phyloP scores from a whole-genome alignment of 2,113 vertebrate genomes.

The Spea bombifrons region DNA sequence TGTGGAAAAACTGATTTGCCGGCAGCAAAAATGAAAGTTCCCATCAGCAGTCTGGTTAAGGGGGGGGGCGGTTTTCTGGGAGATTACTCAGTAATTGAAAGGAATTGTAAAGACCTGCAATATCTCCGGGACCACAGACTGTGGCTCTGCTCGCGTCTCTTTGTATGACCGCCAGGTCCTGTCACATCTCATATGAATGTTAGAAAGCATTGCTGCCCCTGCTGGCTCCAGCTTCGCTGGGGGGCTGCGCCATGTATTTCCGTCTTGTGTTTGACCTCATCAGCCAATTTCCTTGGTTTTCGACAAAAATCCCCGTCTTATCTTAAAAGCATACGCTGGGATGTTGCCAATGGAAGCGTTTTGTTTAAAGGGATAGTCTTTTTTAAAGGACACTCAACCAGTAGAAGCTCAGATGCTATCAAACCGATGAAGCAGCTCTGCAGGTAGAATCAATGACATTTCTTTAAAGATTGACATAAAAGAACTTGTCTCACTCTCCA shows the following conservation, averaged over 20 bases:
- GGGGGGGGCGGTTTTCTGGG: background rate
- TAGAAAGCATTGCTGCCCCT: constrained; percentile 4
- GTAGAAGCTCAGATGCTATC: too few relatives aligned
- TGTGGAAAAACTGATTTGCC: constrained; percentile 25
- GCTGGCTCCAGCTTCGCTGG: constrained; percentile 26
- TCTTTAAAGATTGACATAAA: too few relatives aligned
- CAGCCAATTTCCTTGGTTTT: constrained; percentile 20
- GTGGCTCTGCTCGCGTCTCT: constrained; percentile 8
- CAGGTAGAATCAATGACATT: too few relatives aligned
- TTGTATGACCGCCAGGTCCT: constrained; percentile 21
- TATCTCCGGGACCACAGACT: constrained; percentile 10
- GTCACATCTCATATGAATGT: constrained; percentile 25
- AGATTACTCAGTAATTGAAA: constrained; percentile 17
- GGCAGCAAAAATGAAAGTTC: constrained; percentile 1
- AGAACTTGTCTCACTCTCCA: too few relatives aligned
- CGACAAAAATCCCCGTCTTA: background rate
- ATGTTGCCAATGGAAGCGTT: background rate
- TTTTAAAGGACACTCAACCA: too few relatives aligned
- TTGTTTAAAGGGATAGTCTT: too few relatives aligned
- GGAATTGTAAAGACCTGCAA: background rate
- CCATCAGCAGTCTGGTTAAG: background rate
- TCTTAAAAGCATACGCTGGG: background rate
- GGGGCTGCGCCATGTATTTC: constrained; percentile 1
- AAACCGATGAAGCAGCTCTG: too few relatives aligned
- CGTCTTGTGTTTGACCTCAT: constrained; percentile 26